Percentiles rank a stretch among this genome's conserved stretches.
Conservation (phyloP, 2,797 vertebrate species). For the Luscinia megarhynchos region DNA sequence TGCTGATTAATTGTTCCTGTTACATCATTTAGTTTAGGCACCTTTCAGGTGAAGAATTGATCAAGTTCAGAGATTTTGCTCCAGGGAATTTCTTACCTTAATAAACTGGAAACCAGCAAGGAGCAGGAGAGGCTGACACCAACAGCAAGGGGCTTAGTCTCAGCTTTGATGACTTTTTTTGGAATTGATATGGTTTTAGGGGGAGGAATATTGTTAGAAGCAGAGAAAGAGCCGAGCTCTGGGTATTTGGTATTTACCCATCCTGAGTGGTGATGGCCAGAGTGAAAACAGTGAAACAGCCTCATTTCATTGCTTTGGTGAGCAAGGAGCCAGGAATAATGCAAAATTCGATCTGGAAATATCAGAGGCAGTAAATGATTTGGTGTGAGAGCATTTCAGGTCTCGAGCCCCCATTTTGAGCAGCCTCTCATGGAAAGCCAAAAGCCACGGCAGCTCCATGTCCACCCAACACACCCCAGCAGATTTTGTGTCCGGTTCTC, state of each 20-base stretch:
- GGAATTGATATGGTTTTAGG: background rate
- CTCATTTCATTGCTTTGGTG: background rate
- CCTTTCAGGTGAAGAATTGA: background rate
- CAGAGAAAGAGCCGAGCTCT: background rate
- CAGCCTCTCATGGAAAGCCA: accelerated
- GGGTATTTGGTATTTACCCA: too few relatives aligned
- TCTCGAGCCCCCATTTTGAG: accelerated
- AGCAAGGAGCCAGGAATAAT: background rate
- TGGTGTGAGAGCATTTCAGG: background rate
- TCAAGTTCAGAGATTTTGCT: background rate
- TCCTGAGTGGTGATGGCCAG: background rate
- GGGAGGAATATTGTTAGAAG: background rate
- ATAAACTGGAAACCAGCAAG: background rate
- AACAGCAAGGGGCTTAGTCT: background rate
- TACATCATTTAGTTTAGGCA: background rate
- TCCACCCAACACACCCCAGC: background rate
- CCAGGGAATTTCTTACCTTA: background rate
- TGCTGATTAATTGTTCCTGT: background rate
- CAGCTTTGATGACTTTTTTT: background rate
- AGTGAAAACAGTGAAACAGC: background rate
- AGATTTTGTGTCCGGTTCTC: accelerated
- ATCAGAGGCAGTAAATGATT: background rate
- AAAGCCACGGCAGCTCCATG: accelerated
- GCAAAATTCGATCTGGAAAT: background rate
- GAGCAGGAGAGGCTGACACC: background rate